These are phyloP conservation scores for Arion vulgaris DNA, from an alignment of 1,140 invertebrate genomes.

Conservation along the genomic window DNA sequence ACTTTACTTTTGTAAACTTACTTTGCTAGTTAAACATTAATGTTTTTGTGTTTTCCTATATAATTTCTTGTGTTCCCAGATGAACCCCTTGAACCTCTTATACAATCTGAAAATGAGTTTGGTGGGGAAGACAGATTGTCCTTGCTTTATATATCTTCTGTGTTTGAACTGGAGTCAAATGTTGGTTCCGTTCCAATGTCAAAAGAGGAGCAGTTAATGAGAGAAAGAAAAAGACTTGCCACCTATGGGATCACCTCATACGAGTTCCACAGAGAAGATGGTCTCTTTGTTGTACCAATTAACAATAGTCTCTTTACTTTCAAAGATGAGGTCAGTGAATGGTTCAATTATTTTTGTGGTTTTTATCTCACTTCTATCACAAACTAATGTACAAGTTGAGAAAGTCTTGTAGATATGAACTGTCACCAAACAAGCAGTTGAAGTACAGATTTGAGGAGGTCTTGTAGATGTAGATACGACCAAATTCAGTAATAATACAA, in stretches of 20 bases:
- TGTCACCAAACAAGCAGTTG: too few relatives aligned
- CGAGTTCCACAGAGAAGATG: slow-evolving; percentile 85
- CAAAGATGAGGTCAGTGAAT: slow-evolving; percentile 74
- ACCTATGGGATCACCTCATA: slow-evolving; percentile 96
- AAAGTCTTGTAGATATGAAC: too few relatives aligned
- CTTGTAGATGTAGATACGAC: too few relatives aligned
- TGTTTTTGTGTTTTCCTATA: too few relatives aligned
- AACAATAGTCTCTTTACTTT: slow-evolving; percentile 88
- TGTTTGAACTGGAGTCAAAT: slow-evolving; percentile 74
- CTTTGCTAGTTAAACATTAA: too few relatives aligned
- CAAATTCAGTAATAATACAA: too few relatives aligned
- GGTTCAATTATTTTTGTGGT: too few relatives aligned
- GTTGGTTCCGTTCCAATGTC: slow-evolving; percentile 75
- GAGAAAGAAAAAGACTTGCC: slow-evolving; percentile 88
- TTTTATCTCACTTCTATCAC: too few relatives aligned
- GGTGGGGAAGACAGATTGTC: slow-evolving; percentile 80
- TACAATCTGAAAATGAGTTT: slow-evolving; percentile 79
- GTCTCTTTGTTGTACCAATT: slow-evolving; percentile 91
- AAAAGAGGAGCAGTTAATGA: slow-evolving; percentile 90
- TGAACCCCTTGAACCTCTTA: slow-evolving; percentile 32
- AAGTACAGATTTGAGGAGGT: too few relatives aligned
- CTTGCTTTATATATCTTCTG: not conserved
- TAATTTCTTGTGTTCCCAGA: not conserved
- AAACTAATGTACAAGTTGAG: too few relatives aligned
- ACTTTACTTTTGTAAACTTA: too few relatives aligned